phyloP scores from a whole-genome alignment of 2,888 invertebrate species.

The Microctonus brassicae region DNA sequence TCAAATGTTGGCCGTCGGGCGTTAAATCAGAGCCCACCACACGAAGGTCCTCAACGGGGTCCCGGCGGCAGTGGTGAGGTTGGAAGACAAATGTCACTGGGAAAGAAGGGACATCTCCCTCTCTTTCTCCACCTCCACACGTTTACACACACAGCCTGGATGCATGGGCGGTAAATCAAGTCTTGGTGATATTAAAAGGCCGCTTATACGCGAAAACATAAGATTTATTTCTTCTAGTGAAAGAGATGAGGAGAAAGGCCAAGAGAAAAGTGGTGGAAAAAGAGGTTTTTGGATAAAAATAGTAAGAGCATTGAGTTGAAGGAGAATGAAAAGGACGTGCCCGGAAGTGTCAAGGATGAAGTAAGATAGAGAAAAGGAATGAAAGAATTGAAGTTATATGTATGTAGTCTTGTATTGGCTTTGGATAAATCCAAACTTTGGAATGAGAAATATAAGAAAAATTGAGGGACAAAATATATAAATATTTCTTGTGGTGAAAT shows the following conservation, averaged over 20 bases:
- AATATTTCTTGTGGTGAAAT: not conserved
- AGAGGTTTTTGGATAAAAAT: slow-evolving; percentile 14
- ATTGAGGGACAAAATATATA: not conserved
- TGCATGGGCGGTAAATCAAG: slow-evolving; percentile 68
- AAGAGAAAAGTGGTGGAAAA: slow-evolving; percentile 39
- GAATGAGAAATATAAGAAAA: not conserved
- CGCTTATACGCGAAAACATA: slow-evolving; percentile 68
- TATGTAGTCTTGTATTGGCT: slow-evolving; percentile 8
- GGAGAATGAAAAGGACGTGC: slow-evolving; percentile 42
- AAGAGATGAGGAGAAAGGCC: slow-evolving; percentile 32
- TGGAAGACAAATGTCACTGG: slow-evolving; percentile 60
- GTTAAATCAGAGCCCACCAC: slow-evolving; percentile 55
- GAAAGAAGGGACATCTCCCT: slow-evolving; percentile 34
- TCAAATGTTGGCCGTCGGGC: slow-evolving; percentile 53
- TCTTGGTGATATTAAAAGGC: slow-evolving; percentile 68
- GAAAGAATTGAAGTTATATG: slow-evolving; percentile 29
- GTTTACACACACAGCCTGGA: slow-evolving; percentile 48
- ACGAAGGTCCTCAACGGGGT: slow-evolving; percentile 41
- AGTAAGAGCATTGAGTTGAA: not conserved
- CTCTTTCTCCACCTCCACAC: slow-evolving; percentile 2
- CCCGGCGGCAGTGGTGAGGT: slow-evolving; percentile 43
- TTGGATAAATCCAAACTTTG: not conserved
- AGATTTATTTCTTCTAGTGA: slow-evolving; percentile 63
- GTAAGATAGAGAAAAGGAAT: slow-evolving; percentile 27
- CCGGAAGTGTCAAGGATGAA: slow-evolving; percentile 40